Evolutionary conservation across 1,140 invertebrate species (phyloP).

Genomic region (Sarcophaga bullata): DNA sequence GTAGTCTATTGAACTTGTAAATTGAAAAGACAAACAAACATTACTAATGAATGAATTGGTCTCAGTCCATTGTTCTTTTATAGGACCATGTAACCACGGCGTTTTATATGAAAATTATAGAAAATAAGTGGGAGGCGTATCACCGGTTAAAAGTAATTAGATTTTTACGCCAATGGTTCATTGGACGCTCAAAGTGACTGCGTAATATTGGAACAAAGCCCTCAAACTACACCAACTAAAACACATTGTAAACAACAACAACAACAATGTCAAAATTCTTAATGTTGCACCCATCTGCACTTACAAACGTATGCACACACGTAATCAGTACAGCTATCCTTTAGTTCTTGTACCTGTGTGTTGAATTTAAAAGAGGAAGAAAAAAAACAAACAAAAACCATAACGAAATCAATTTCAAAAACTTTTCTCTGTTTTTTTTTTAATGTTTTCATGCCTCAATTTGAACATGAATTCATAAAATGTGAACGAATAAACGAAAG

Average conservation of each 20-base stretch:
- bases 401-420: background rate
- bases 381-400: too few relatives aligned
- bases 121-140: constrained; percentile 6
- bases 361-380: background rate
- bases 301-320: too few relatives aligned
- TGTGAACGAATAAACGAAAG: too few relatives aligned
- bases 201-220: background rate
- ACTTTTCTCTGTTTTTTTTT: background rate
- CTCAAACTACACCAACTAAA: background rate
- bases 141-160: background rate
- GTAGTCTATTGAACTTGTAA: constrained; percentile 24
- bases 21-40: background rate
- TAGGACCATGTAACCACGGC: too few relatives aligned
- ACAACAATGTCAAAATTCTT: background rate
- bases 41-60: too few relatives aligned
- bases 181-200: constrained; percentile 4
- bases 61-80: too few relatives aligned
- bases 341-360: background rate
- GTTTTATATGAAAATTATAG: too few relatives aligned
- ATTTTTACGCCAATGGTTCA: background rate
- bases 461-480: background rate
- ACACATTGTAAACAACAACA: too few relatives aligned
- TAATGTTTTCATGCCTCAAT: background rate
- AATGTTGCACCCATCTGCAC: constrained; percentile 9
- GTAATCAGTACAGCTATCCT: background rate